A percentile compares a stretch with the other conserved stretches of the same genome.
Conservation (phyloP, 2,888 invertebrate species). For the Atethmia centrago region DNA sequence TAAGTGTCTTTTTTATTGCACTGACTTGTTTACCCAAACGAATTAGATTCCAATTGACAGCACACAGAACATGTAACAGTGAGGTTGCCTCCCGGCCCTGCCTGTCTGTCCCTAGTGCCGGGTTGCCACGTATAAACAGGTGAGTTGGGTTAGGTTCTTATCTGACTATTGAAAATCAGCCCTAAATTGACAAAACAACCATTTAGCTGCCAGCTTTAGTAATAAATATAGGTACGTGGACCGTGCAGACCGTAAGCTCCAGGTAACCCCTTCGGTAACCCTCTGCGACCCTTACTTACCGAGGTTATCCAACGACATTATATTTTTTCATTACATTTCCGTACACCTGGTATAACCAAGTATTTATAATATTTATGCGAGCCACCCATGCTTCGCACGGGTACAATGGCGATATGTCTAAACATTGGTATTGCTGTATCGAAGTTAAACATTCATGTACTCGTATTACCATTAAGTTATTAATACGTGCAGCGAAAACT, state of each 20-base stretch:
- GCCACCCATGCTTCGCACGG: too few relatives aligned
- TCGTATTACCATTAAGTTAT: too few relatives aligned
- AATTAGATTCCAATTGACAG: neutral
- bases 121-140: too few relatives aligned
- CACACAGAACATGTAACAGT: neutral
- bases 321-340: conserved; percentile 6
- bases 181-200: neutral
- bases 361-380: neutral
- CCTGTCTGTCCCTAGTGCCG: neutral
- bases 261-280: neutral
- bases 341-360: neutral
- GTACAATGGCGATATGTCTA: neutral
- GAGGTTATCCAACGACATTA: conserved; percentile 1
- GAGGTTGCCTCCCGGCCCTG: neutral
- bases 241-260: conserved; percentile 11
- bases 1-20: neutral
- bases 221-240: neutral
- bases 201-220: neutral
- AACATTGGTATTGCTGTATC: neutral
- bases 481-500: too few relatives aligned
- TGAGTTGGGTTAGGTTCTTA: neutral
- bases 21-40: neutral
- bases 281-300: conserved; percentile 27
- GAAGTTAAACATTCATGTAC: neutral
- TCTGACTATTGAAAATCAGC: neutral